phyloP scores from a whole-genome alignment of 2,888 invertebrate genomes.

The Epicampocera succincta region DNA sequence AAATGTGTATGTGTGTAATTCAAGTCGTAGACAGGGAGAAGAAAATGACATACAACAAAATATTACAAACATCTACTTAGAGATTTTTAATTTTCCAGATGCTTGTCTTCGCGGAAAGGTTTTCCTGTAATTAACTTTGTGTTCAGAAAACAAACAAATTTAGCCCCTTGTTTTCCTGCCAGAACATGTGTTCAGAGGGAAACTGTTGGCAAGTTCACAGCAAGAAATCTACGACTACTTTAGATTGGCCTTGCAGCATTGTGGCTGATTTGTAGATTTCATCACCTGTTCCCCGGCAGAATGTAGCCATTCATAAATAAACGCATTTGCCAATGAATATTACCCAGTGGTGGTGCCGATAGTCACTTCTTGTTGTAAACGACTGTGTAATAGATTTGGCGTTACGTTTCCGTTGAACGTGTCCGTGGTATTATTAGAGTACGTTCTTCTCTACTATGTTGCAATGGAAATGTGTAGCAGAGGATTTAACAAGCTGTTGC shows the following conservation, averaged over 20 bases:
- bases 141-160: not conserved
- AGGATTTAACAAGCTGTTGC: constrained; percentile 60
- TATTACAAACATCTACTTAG: no score
- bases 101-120: no score
- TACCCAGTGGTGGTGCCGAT: constrained; percentile 48
- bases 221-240: constrained; percentile 18
- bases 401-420: constrained; percentile 66
- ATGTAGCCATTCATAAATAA: constrained; percentile 10
- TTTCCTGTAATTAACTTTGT: no score
- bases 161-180: constrained; percentile 8
- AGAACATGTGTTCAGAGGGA: constrained; percentile 34
- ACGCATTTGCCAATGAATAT: constrained; percentile 16
- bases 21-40: no score
- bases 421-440: constrained; percentile 37
- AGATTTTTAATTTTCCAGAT: no score
- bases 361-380: constrained; percentile 58
- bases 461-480: constrained; percentile 23
- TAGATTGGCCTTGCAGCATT: constrained; percentile 20
- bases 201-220: constrained; percentile 3
- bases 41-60: no score
- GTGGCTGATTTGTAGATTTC: constrained; percentile 34
- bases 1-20: no score
- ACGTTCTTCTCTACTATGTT: constrained; percentile 4
- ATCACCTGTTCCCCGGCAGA: constrained; percentile 32
- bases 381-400: constrained; percentile 58